phyloP scores from a whole-genome alignment of 2,888 invertebrate genomes.

The Pandemis heparana region DNA sequence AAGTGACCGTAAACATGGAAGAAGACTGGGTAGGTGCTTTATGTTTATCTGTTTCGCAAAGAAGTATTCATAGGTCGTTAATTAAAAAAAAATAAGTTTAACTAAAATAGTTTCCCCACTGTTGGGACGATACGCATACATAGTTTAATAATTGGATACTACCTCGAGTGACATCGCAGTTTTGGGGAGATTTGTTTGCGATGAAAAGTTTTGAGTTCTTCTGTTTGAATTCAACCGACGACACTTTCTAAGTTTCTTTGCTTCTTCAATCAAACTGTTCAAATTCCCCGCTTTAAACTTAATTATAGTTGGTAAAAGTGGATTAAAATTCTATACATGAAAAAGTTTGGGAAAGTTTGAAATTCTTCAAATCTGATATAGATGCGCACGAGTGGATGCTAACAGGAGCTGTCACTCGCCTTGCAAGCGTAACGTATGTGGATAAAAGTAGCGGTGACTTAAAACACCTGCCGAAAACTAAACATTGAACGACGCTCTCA shows the following conservation, averaged over 20 bases:
- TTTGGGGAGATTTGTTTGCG: background rate
- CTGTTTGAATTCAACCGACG: background rate
- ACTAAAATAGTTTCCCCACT: background rate
- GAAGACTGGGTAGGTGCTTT: conserved; percentile 82
- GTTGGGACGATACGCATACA: background rate
- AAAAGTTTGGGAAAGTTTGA: conserved; percentile 23
- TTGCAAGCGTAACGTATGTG: conserved; percentile 51
- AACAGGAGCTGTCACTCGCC: conserved; percentile 62
- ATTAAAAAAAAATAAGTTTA: background rate
- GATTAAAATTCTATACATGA: background rate
- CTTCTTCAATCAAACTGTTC: background rate
- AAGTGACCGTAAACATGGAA: conserved; percentile 82
- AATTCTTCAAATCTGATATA: conserved; percentile 32
- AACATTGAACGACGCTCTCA: conserved; percentile 32
- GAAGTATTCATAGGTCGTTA: background rate
- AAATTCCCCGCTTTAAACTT: background rate
- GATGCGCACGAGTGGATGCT: conserved; percentile 57
- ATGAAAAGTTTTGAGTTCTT: background rate
- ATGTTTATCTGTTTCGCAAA: conserved; percentile 7
- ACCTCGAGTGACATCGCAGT: too few relatives aligned
- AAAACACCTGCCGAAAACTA: conserved; percentile 49
- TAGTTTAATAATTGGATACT: background rate
- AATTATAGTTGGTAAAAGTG: background rate
- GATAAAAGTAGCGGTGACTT: conserved; percentile 54
- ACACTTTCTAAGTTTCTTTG: background rate